Base-by-base conservation (phyloP, 2,797 vertebrate genomes). In the Rhyacichthys aspro region DNA sequence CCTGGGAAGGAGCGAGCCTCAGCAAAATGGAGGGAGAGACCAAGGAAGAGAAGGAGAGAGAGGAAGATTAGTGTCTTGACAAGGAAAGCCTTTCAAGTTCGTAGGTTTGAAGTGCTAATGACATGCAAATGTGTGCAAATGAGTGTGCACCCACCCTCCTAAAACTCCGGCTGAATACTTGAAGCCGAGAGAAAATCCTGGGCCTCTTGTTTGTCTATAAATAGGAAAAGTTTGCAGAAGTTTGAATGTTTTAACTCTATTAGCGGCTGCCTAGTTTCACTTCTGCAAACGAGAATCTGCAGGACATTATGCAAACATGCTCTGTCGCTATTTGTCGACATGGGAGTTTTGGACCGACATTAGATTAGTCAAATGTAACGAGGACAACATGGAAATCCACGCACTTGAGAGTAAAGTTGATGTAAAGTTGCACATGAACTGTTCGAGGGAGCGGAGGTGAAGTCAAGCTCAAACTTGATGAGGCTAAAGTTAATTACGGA, bases 21-120 rank as follows among this genome's bases (percentile, higher is more conserved):
- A 60, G 70, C 57, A 44, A 63, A 50, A 63, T 71, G 63, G 50
- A 61, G 62, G 33, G 56, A 47, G 58, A 64, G 44, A 17, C 41
- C 16, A 23, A 34, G 34, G 9, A 16, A 43, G 32, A 66, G 36
- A 45, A 55, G 19, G 70, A 66, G 78, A 76, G 78, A 69, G 79
- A 76, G 76, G 59, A 55, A 85, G 85, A 86, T 86, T 87, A 87
- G 84, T 72, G 81, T 87, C 88, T 84, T 91, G 90, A 91, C 89
- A 90, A 90, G 90, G 84, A 83, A 79, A 88, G 82, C 82, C 90
- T 94, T 94, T 93, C 90, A 93, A 91, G 91, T 92, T 86, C 77
- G 81, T 70, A 88, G 90, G 90, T 92, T 93, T 93, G 92, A 93
- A 92, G 91, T 93, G 91, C 88, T 93, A 93, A 93, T 91, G 81